Evolutionary conservation across 2,888 invertebrate species (phyloP).

Genomic region (Teinopalpus imperialis): DNA sequence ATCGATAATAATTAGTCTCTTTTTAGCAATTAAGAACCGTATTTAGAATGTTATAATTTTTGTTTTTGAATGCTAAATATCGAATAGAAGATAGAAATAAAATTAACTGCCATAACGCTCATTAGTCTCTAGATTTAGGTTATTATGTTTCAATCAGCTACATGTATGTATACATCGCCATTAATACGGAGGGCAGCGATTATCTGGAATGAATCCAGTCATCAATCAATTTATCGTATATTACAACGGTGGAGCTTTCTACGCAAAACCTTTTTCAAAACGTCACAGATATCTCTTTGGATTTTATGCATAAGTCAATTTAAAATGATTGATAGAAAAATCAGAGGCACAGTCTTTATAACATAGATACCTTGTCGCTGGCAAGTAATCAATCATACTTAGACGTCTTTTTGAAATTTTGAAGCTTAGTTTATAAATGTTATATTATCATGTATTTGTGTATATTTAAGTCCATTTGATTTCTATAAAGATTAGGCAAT

Average conservation of each 20-base stretch:
- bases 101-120: too few species aligned
- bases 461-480: too few species aligned
- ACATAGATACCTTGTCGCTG: slow-evolving; percentile 9
- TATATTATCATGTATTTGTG: too few species aligned
- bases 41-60: too few species aligned
- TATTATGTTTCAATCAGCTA: background rate
- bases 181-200: slow-evolving; percentile 22
- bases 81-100: too few species aligned
- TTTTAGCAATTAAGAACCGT: too few species aligned
- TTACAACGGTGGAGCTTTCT: slow-evolving; percentile 13
- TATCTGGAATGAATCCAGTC: slow-evolving; percentile 34
- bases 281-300: slow-evolving; percentile 31
- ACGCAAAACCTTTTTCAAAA: slow-evolving; percentile 27
- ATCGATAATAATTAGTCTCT: too few species aligned
- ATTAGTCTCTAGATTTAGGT: too few species aligned
- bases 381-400: slow-evolving; percentile 18
- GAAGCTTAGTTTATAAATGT: slow-evolving; percentile 1
- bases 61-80: too few species aligned
- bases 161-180: slow-evolving; percentile 21
- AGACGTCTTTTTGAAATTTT: slow-evolving; percentile 1
- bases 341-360: slow-evolving; percentile 4
- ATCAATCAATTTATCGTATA: slow-evolving; percentile 39
- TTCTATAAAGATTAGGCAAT: too few species aligned
- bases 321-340: slow-evolving; percentile 50
- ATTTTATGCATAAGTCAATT: slow-evolving; percentile 43